These are phyloP conservation scores for Hemibagrus wyckioides DNA, from an alignment of 2,113 vertebrate genomes.

Conservation along the genomic window DNA sequence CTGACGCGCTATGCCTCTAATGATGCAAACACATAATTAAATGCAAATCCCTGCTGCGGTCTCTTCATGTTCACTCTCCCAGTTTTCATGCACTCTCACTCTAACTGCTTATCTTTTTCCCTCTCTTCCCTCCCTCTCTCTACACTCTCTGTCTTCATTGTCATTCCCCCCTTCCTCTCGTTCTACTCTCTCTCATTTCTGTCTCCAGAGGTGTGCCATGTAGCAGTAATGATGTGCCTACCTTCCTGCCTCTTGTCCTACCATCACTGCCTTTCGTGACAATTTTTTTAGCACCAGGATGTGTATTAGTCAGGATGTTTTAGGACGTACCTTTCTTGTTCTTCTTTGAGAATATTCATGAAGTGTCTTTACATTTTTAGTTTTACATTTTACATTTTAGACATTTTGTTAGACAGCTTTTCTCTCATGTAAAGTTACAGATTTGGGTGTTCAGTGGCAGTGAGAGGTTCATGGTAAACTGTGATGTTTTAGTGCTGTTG, in stretches of 20 bases:
- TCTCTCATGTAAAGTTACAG: background rate
- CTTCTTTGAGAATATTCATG: background rate
- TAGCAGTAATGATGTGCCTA: background rate
- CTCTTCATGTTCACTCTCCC: slow-evolving; percentile 27
- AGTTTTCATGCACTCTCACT: slow-evolving; percentile 44
- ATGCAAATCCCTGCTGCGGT: slow-evolving; percentile 34
- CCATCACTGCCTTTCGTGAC: background rate
- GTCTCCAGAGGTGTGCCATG: slow-evolving; percentile 27
- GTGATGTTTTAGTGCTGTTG: background rate
- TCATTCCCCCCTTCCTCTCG: background rate
- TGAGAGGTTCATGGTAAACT: background rate
- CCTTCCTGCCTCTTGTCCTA: background rate
- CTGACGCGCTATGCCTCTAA: slow-evolving; percentile 22
- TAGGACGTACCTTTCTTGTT: background rate
- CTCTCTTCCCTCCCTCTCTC: slow-evolving; percentile 1
- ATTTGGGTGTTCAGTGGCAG: too few relatives aligned
- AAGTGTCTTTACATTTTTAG: background rate
- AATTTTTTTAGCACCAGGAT: slow-evolving; percentile 8
- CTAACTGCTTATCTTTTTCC: slow-evolving; percentile 22
- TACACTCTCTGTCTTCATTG: background rate
- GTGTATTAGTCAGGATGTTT: background rate
- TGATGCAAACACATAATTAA: slow-evolving; percentile 52
- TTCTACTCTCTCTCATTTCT: slow-evolving; percentile 2
- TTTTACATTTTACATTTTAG: too few relatives aligned
- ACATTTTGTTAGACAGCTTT: background rate